Evolutionary conservation across 2,888 invertebrate genomes (phyloP), one percentile per base, ranked within the genome.

Genomic region (Noctua comes): DNA sequence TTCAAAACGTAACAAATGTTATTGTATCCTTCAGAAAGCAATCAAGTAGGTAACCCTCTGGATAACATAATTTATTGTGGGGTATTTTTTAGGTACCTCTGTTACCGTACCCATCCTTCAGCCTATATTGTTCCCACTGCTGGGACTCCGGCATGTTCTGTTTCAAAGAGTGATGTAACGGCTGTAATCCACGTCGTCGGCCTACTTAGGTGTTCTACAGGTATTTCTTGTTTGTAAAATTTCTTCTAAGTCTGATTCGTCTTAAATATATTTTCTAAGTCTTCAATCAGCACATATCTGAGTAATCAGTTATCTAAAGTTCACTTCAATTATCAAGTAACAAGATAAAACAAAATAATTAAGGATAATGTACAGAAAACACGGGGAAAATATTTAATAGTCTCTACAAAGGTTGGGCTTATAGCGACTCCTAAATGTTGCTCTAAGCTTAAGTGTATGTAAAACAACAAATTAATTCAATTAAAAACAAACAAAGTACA

Each of bases 401-500:
- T 31, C 7, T n/a, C 7, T 24, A 13, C 18, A 68, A 78, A 27
- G 7, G 7, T 13, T 21, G 11, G 16, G 51, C n/a, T 48, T 46
- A 36, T 21, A 40, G 48, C 5, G 24, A 24, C 27, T 78, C 27
- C 4, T 24, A 43, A 66, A 80, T 51, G n/a, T 31, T 51, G 21
- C 43, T 62, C 43, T 68, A 54, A 43, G 6, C n/a, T 48, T 3
- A 48, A 65, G 8, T 68, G 48, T 48, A 31, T 16, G 13, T 51
- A 27, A 18, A 66, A 59, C 10, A 46, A 48, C 68, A 16, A 80
- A 80, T 68, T 68, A 64, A 68, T 76, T 76, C 6, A 80, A 82
- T 80, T 68, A 68, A 76, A 80, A 76, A 68, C 31, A 82, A 80
- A 76, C 76, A 59, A 10, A 21, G 62, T 76, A 40, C 54, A 54